phyloP scores from a whole-genome alignment of 2,888 invertebrate genomes.

The Cantharis lateralis region DNA sequence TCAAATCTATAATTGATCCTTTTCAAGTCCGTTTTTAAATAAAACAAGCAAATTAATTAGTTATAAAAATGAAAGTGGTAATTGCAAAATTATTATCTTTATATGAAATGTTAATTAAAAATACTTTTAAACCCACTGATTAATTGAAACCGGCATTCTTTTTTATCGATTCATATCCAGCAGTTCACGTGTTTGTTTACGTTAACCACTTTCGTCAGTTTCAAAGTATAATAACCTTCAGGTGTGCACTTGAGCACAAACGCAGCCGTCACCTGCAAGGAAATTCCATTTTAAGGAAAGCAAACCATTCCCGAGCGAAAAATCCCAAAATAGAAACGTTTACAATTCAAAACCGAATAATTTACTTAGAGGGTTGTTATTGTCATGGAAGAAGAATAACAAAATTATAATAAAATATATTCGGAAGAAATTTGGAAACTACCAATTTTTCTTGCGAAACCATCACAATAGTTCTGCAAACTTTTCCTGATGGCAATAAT shows the following conservation, averaged over 20 bases:
- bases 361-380: not conserved
- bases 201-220: not conserved
- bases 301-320: not conserved
- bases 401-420: not conserved
- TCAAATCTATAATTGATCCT: not conserved
- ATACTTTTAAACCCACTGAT: not conserved
- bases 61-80: not conserved
- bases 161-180: not conserved
- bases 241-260: slow-evolving; percentile 3
- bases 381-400: not conserved
- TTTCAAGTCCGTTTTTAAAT: not conserved
- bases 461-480: slow-evolving; percentile 35
- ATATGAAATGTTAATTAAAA: not conserved
- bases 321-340: not conserved
- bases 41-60: not conserved
- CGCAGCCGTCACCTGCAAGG: slow-evolving; percentile 4
- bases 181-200: not conserved
- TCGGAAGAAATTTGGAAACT: slow-evolving; percentile 15
- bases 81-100: not conserved
- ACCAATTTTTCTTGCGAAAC: slow-evolving; percentile 36
- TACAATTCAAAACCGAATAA: slow-evolving; percentile 18
- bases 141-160: not conserved
- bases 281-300: not conserved
- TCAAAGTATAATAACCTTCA: not conserved
- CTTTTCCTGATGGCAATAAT: slow-evolving; percentile 36